phyloP scores from a whole-genome alignment of 2,113 vertebrate species.

The Myotis lucifugus region DNA sequence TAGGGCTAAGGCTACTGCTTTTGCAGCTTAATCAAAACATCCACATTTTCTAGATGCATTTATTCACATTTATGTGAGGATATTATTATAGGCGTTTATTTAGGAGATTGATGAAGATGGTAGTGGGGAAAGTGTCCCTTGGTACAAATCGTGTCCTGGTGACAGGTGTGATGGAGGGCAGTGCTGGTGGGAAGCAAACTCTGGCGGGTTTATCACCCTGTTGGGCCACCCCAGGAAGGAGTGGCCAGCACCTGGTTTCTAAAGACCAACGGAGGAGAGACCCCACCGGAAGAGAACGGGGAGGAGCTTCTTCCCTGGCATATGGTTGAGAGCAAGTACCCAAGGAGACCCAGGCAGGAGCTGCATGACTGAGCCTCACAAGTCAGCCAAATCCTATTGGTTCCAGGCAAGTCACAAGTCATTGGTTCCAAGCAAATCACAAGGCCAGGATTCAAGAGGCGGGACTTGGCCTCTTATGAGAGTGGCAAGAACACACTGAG shows the following conservation, averaged over 20 bases:
- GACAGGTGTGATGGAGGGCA: neutral
- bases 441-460: neutral
- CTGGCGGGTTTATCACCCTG: neutral
- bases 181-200: neutral
- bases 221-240: neutral
- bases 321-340: no score
- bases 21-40: neutral
- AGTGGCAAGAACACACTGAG: neutral
- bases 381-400: neutral
- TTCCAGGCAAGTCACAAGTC: neutral
- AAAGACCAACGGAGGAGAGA: neutral
- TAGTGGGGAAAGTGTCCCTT: neutral
- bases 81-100: neutral
- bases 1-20: neutral
- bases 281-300: neutral
- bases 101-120: neutral
- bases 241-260: neutral
- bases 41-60: neutral
- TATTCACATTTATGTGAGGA: neutral
- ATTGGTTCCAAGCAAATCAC: neutral
- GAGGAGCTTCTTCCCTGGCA: neutral
- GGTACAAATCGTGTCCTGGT: neutral
- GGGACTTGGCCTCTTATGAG: neutral
- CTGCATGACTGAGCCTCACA: neutral
- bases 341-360: no score